These are phyloP conservation scores for Caenorhabditis sp. DNA, from an alignment of 2,888 invertebrate genomes.

Conservation along the genomic window DNA sequence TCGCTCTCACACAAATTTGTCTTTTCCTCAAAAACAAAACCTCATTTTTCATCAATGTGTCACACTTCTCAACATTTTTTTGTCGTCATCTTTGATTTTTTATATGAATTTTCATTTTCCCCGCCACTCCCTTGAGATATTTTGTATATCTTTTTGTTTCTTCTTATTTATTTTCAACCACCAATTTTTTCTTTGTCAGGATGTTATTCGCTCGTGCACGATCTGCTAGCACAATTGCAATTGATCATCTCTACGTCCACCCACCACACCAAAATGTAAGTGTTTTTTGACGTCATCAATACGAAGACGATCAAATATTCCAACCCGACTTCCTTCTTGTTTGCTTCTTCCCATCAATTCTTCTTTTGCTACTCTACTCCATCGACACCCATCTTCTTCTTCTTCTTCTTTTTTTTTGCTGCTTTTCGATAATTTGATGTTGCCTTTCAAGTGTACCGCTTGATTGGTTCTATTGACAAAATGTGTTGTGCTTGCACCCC, in stretches of 20 bases:
- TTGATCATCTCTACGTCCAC: slow-evolving; percentile 48
- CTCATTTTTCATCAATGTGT: background rate
- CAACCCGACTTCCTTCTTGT: background rate
- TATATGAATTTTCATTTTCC: background rate
- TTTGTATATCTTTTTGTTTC: background rate
- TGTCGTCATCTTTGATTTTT: too few species aligned
- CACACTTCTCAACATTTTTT: background rate
- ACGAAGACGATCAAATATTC: slow-evolving; percentile 1
- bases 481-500: background rate
- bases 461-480: slow-evolving; percentile 34
- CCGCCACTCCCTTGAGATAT: background rate
- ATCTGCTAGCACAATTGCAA: slow-evolving; percentile 57
- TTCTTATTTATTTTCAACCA: too few species aligned
- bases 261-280: slow-evolving; percentile 6
- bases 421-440: background rate
- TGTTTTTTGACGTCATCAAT: background rate
- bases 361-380: background rate
- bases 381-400: too few species aligned
- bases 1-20: background rate
- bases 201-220: slow-evolving; percentile 65
- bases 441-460: background rate
- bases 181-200: too few species aligned
- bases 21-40: background rate
- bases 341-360: background rate
- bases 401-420: background rate